Evolutionary conservation across 2,888 invertebrate species (phyloP), one percentile per base, ranked within the genome.

Genomic region (Dryocosmus kuriphilus): DNA sequence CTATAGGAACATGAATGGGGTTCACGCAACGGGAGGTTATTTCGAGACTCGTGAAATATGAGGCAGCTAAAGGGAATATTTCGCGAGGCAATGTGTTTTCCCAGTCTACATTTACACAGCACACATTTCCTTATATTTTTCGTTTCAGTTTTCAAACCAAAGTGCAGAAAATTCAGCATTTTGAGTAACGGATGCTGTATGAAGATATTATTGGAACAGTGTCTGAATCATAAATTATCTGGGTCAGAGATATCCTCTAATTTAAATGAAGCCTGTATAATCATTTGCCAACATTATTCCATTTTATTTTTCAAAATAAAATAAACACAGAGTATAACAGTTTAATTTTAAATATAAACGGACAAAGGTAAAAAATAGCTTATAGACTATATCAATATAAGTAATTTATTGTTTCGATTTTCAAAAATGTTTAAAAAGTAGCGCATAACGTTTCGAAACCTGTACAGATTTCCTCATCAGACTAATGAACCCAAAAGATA

Each of bases 31-130:
- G 24, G 65, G 65, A 76, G 81, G 83, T 82, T 80, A 83, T 83
- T 83, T 83, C 80, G 79, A 83, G 82, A 77, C 83, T 79, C 80
- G 78, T 80, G 76, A 81, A 80, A 41, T 80, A 81, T 80, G 79
- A 27, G 71, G 63, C 30, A 30, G n/a, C 6, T 7, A 65, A 74
- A 67, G 79, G 65, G 77, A 82, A 82, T 80, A 80, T 79, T 82
- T 82, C 82, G 80, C 75, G 79, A 76, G 78, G 77, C 38, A 77
- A 80, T 4, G 8, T 38, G 11, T 24, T 32, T 65, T 4, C n/a
- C 8, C 2, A 63, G 35, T 30, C n/a, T 30, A 22, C 35, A 63
- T 63, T 63, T 14, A 35, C 32, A 32, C n/a, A 35, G 9, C 35
- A 22, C 63, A 65, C 16, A 60, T 11, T 65, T 38, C 35, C 41